phyloP scores from a whole-genome alignment of 2,797 vertebrate species.

The Xiphophorus birchmanni region DNA sequence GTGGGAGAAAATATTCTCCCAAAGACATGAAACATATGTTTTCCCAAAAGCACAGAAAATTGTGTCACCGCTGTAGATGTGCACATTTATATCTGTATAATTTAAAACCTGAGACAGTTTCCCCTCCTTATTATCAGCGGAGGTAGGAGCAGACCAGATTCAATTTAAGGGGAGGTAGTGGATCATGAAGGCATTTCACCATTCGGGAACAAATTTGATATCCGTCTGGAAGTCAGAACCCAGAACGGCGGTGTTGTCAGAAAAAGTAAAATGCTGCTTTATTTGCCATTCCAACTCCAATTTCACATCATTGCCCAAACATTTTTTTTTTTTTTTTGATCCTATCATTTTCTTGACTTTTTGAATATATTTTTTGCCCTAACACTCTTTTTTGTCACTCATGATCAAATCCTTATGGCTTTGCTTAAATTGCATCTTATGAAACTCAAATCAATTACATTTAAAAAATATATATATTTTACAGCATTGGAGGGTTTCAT shows the following conservation, averaged over 20 bases:
- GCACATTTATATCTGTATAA: slow-evolving; percentile 56
- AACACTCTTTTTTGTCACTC: slow-evolving; percentile 2
- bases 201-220: slow-evolving; percentile 73
- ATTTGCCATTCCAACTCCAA: slow-evolving; percentile 61
- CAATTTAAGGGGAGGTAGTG: slow-evolving; percentile 71
- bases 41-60: slow-evolving; percentile 1
- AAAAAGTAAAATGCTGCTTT: slow-evolving; percentile 64
- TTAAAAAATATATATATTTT: slow-evolving; percentile 20
- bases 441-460: slow-evolving; percentile 35
- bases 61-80: slow-evolving; percentile 48
- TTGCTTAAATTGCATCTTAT: slow-evolving; percentile 28
- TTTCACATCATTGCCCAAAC: slow-evolving; percentile 63
- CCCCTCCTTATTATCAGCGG: slow-evolving; percentile 60
- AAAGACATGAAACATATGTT: slow-evolving; percentile 30
- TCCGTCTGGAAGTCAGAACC: slow-evolving; percentile 69
- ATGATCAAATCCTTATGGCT: slow-evolving; percentile 19
- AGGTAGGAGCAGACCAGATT: slow-evolving; percentile 61
- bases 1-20: slow-evolving; percentile 26
- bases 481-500: neutral
- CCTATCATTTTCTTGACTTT: slow-evolving; percentile 53
- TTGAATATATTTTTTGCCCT: slow-evolving; percentile 17
- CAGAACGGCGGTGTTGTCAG: slow-evolving; percentile 63
- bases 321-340: slow-evolving; percentile 48
- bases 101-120: slow-evolving; percentile 51
- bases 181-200: slow-evolving; percentile 70